Evolutionary conservation across 1,140 invertebrate genomes (phyloP), one percentile per base, ranked within the genome.

Genomic region (Drosophila bocki): DNA sequence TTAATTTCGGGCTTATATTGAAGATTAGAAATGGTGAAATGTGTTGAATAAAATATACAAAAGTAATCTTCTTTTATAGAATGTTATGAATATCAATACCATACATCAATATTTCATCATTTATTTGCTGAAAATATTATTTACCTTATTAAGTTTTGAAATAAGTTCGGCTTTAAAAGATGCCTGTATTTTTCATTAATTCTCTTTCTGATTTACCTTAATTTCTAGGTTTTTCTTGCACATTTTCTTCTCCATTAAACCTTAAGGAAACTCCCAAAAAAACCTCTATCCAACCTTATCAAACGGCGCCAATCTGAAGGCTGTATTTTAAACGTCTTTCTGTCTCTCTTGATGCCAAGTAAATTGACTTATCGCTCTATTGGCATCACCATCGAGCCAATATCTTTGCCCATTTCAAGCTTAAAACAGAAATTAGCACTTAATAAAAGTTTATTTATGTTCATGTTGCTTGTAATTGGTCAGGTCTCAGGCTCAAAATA

Each of bases 401-500:
- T 56, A 75, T 67, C n/a, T 79, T 64, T 70, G 60, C 47, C 68
- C 80, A 58, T 82, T 80, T 80, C 50, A 33, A 54, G 67, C 37
- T 37, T 62, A 59, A 78, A 90, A 88, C 80, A 88, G 65, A 88
- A 90, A 84, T 88, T 90, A 90, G 81, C 84, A 88, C 84, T 88
- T 90, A 87, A 84, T 84, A 88, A 90, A 84, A 84, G 68, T 47
- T 87, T 68, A 77, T 87, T 87, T 82, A 80, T 86, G 83, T 82
- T 80, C 83, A 82, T 82, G 83, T 70, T 80, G 67, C 63, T 74
- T 77, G 77, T 87, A 87, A 87, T 87, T 87, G 70, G 53, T 44
- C 53, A 19, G 63, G 11, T 50, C 47, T 29, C 47, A 37, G 47
- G 51, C 53, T 44, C 32, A 29, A 45, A 57, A 7, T 50, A 57